Evolutionary conservation across 2,888 invertebrate species (phyloP).

Genomic region (Thereva nobilitata): DNA sequence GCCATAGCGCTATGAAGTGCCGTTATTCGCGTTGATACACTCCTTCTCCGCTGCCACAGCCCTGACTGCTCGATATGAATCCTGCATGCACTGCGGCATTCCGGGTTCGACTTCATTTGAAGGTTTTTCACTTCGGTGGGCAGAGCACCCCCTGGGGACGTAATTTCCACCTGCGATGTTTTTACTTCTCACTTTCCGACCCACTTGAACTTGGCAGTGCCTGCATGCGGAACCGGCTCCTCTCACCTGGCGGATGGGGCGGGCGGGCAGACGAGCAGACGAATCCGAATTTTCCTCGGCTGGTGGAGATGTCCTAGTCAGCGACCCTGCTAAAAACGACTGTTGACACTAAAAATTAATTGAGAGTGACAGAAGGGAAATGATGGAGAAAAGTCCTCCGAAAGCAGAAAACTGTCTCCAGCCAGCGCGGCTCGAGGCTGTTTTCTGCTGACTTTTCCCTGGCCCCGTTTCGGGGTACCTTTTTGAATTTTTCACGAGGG

Average conservation of each 20-base stretch:
- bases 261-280: neutral
- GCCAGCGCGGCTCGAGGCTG: neutral
- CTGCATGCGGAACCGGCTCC: constrained; percentile 31
- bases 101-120: constrained; percentile 13
- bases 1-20: neutral
- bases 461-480: neutral
- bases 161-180: constrained; percentile 34
- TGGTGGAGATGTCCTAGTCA: neutral
- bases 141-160: constrained; percentile 29
- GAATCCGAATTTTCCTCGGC: constrained; percentile 1
- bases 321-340: constrained; percentile 24
- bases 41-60: neutral
- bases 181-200: constrained; percentile 30
- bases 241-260: constrained; percentile 5
- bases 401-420: constrained; percentile 18
- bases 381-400: constrained; percentile 33
- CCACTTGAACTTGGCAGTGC: constrained; percentile 32
- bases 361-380: constrained; percentile 37
- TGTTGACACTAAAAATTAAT: constrained; percentile 37
- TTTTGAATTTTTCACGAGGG: constrained; percentile 22
- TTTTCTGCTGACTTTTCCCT: constrained; percentile 1
- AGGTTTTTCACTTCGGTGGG: constrained; percentile 20
- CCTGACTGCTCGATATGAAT: neutral
- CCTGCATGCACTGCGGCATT: constrained; percentile 2
- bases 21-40: neutral